A percentile compares a stretch with the other conserved stretches of the same genome.
phyloP scores from a whole-genome alignment of 2,888 invertebrate genomes.

The Andrena camellia region DNA sequence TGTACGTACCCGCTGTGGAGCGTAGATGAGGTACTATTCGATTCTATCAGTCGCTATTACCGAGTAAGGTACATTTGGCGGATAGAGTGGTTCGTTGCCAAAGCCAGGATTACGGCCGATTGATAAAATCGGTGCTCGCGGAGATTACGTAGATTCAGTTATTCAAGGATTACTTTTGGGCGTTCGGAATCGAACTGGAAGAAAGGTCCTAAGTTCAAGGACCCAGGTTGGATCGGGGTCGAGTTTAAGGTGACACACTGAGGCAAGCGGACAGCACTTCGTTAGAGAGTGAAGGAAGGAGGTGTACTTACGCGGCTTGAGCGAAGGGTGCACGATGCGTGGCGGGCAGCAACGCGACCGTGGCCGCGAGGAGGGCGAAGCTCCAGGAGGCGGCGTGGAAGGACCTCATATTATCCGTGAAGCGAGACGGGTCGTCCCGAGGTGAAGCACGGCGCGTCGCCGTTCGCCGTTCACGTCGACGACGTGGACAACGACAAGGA shows the following conservation, averaged over 20 bases:
- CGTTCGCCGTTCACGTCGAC: constrained; percentile 49
- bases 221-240: neutral
- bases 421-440: constrained; percentile 53
- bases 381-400: constrained; percentile 85
- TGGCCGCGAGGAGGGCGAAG: constrained; percentile 84
- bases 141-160: neutral
- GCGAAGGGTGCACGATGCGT: constrained; percentile 86
- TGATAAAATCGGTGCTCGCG: neutral
- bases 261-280: neutral
- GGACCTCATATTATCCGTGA: constrained; percentile 78
- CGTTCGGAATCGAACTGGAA: neutral
- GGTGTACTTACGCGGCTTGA: constrained; percentile 88
- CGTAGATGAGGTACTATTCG: constrained; percentile 4
- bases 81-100: neutral
- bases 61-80: neutral
- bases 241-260: neutral
- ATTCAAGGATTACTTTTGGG: neutral
- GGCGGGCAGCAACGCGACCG: constrained; percentile 87
- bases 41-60: constrained; percentile 18
- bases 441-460: constrained; percentile 50
- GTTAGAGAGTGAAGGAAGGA: constrained; percentile 1
- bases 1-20: constrained; percentile 6
- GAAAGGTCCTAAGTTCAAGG: neutral
- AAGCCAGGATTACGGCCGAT: neutral
- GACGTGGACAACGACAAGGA: constrained; percentile 64